Evolutionary conservation across 2,113 vertebrate species (phyloP), one percentile per base, ranked within the genome.

Genomic region (Alethe castanea): DNA sequence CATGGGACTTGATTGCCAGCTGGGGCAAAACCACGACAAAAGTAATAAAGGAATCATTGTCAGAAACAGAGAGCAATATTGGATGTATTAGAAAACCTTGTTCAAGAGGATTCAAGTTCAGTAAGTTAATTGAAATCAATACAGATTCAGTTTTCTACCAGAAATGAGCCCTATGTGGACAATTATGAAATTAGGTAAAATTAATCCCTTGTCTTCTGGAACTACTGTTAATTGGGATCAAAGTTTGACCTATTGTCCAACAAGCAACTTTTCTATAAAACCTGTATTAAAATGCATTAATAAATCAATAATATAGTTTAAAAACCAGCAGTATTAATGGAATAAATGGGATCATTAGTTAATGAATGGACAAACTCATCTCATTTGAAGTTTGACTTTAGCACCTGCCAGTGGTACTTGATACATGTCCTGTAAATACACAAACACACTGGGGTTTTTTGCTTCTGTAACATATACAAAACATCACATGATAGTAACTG

Each of bases 231-330:
- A 79, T n/a, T 57, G 35, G 47, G 31, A 92, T 64, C 31, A 92
- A 92, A 92, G 82, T 50, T 74, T 65, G 33, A 88, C 23, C 48
- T 81, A 29, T 1, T 84, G 57, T 86, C 36, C 48, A 54, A 50
- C 12, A n/a, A 52, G 36, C 2, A 90, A 93, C 84, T 96, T 96
- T 95, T 93, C 40, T 57, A 94, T 83, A 88, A 91, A 90, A 64
- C 86, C 60, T 78, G 59, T 44, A 90, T 88, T 87, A 83, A 96
- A 90, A 95, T 93, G 29, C 36, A 85, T 67, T 86, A 77, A 87
- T 84, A 93, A 95, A 94, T 88, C 78, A 92, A 88, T 86, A 96
- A 96, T 40, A 92, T 81, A 95, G 81, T 80, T 96, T 93, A 86
- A 94, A 94, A 95, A 48, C 7, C 6, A 40, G 36, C 45, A 86